Evolutionary conservation across 1,140 invertebrate genomes (phyloP), one percentile per base, ranked within the genome.

Genomic region (Bombus waltoni): DNA sequence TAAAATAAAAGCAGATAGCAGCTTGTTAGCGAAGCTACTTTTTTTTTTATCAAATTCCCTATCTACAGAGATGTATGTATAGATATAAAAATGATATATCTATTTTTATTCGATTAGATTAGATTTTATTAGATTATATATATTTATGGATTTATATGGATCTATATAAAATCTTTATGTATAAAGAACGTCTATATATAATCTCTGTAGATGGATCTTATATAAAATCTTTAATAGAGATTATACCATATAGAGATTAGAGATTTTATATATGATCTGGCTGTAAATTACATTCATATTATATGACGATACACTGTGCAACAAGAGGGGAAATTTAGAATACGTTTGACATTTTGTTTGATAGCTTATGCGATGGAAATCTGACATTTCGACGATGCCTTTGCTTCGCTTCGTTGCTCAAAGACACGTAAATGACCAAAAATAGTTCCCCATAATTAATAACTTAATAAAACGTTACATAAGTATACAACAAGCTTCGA

Each of bases 341-440:
- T 70, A 74, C 22, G 8, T 71, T 86, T 86, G 81, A 83, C 81
- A 86, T 83, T 86, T 77, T 62, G 53, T 71, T 28, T 22, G 22
- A 3, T 28, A 35, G 18, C 40, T 75, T 83, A 42, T 71, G 44
- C 65, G 77, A 86, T 32, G 66, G 3, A 59, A 62, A 71, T 71
- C 53, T 86, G 57, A 83, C 73, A 71, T 73, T 86, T 72, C 22
- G 35, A 83, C 18, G 35, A 40, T 25, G 40, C 35, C 15, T 83
- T 65, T 38, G 25, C 65, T 53, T 22, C 15, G 42, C 11, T 68
- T 68, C 32, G 3, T 78, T 70, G 8, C 10, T 35, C 32, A n/a
- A n/a, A 28, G 18, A 83, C 22, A n/a, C 22, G 22, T 35, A 32
- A 11, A 47, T 80, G 5, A 53, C 9, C 1, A 47, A 53, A 44